These are phyloP conservation scores for Hemiscyllium ocellatum DNA, from an alignment of 2,113 vertebrate species.

Conservation along the genomic window DNA sequence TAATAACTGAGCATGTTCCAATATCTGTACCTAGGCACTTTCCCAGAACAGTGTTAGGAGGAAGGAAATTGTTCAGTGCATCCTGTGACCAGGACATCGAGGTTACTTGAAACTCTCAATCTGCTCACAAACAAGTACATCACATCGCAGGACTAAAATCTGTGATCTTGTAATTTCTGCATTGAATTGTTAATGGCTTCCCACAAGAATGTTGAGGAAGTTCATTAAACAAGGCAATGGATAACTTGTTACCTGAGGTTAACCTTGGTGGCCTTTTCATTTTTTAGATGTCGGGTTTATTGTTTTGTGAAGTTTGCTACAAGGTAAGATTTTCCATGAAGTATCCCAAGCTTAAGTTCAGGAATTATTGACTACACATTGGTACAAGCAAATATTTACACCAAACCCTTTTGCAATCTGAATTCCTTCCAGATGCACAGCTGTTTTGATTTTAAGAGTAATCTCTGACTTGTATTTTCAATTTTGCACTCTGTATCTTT, in stretches of 20 bases:
- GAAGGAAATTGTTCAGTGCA: background rate
- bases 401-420: background rate
- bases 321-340: background rate
- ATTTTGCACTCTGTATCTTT: background rate
- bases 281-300: background rate
- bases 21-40: background rate
- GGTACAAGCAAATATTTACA: background rate
- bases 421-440: background rate
- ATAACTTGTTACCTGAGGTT: background rate
- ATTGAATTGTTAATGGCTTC: background rate
- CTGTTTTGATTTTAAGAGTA: background rate
- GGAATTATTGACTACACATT: background rate
- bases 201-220: background rate
- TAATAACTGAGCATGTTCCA: background rate
- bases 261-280: background rate
- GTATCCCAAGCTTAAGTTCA: background rate
- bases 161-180: background rate
- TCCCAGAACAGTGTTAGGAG: background rate
- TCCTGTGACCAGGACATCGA: background rate
- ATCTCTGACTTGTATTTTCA: background rate
- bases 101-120: background rate
- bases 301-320: background rate
- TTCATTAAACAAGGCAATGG: background rate
- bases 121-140: background rate
- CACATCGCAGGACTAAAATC: background rate